phyloP scores from a whole-genome alignment of 1,140 invertebrate genomes.

The fruit fly (Drosophila melanogaster) region DNA sequence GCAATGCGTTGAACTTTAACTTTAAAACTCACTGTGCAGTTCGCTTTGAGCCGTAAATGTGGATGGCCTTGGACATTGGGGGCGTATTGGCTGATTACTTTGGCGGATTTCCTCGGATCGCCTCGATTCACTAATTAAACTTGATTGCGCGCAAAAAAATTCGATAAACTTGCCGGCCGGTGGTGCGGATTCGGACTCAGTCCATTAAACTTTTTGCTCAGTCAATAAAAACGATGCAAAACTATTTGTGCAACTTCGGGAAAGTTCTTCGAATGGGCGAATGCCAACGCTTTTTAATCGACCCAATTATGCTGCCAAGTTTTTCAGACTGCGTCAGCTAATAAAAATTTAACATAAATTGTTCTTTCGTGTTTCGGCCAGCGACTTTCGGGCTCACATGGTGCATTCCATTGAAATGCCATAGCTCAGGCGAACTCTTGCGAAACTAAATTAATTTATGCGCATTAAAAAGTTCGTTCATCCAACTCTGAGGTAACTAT shows the following conservation, averaged over 20 bases:
- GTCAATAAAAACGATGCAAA: constrained; percentile 70
- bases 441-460: constrained; percentile 73
- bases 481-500: neutral
- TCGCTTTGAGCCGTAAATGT: neutral
- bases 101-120: constrained; percentile 13
- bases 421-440: constrained; percentile 55
- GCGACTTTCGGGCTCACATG: constrained; percentile 56
- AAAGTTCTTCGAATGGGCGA: constrained; percentile 49
- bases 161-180: constrained; percentile 27
- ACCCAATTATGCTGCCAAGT: constrained; percentile 70
- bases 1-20: neutral
- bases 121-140: constrained; percentile 50
- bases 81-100: constrained; percentile 28
- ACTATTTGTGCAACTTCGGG: constrained; percentile 67
- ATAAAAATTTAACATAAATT: constrained; percentile 66
- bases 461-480: constrained; percentile 54
- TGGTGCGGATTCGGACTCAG: constrained; percentile 12
- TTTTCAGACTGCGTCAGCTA: constrained; percentile 56
- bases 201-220: constrained; percentile 64
- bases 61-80: neutral
- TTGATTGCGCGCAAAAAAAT: constrained; percentile 48
- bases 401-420: constrained; percentile 69
- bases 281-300: constrained; percentile 69
- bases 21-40: neutral
- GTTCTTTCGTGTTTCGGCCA: constrained; percentile 3